phyloP scores from a whole-genome alignment of 2,113 vertebrate species.

The Takifugu bimaculatus region DNA sequence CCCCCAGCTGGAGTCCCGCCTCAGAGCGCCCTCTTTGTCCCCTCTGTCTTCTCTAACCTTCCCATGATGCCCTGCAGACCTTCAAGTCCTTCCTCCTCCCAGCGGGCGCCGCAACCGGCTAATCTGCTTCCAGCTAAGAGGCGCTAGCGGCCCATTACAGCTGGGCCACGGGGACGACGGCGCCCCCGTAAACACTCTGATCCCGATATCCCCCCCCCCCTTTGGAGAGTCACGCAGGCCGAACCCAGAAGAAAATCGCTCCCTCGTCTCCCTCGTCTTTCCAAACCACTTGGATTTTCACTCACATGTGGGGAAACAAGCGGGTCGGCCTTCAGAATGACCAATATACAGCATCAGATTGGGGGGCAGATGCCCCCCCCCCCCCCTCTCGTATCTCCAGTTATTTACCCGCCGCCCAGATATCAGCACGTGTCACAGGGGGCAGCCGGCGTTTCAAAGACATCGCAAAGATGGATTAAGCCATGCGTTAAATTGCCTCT shows the following conservation, averaged over 20 bases:
- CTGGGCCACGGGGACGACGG: slow-evolving; percentile 10
- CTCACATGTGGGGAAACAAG: slow-evolving; percentile 43
- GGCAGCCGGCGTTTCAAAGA: slow-evolving; percentile 56
- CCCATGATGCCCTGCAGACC: slow-evolving; percentile 25
- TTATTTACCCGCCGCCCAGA: slow-evolving; percentile 59
- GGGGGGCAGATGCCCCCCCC: slow-evolving; percentile 67
- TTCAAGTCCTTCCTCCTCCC: slow-evolving; percentile 38
- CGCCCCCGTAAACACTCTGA: too few relatives aligned
- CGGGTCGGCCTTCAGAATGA: slow-evolving; percentile 58
- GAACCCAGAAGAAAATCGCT: slow-evolving; percentile 49
- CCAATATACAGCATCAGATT: slow-evolving; percentile 66
- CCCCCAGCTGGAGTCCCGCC: not conserved
- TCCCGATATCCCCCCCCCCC: slow-evolving; percentile 14
- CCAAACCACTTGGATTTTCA: slow-evolving; percentile 54
- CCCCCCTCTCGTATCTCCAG: slow-evolving; percentile 22
- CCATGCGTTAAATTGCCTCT: slow-evolving; percentile 78
- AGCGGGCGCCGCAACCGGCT: slow-evolving; percentile 44
- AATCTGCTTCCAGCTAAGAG: slow-evolving; percentile 59
- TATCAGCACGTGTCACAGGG: slow-evolving; percentile 56
- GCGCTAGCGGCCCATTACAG: slow-evolving; percentile 49
- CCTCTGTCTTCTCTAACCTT: slow-evolving; percentile 35
- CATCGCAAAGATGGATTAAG: slow-evolving; percentile 76
- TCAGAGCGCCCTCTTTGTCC: not conserved
- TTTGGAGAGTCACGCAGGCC: slow-evolving; percentile 58
- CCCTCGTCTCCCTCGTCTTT: slow-evolving; percentile 26